Percentiles rank a stretch among this genome's conserved stretches.
These are phyloP conservation scores for Cervus canadensis DNA, from an alignment of 2,113 vertebrate species.

Conservation along the genomic window DNA sequence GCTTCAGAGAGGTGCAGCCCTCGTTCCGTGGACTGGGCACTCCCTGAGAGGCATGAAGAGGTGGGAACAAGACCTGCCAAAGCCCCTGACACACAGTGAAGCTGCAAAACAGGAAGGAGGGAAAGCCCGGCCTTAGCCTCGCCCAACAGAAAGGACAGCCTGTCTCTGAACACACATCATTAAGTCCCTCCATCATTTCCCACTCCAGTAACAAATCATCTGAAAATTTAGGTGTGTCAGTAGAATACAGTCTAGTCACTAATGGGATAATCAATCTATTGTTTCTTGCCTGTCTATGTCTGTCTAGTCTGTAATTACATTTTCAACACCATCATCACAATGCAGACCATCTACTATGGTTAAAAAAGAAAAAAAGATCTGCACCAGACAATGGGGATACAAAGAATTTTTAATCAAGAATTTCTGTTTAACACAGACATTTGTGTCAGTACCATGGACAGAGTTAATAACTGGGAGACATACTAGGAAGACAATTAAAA, in stretches of 20 bases:
- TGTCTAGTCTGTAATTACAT: background rate
- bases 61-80: rapidly evolving
- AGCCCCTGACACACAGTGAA: rapidly evolving
- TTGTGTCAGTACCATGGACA: constrained; percentile 14
- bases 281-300: background rate
- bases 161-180: background rate
- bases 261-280: constrained; percentile 46
- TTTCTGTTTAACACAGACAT: background rate
- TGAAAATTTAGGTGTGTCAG: background rate
- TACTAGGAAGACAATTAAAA: background rate
- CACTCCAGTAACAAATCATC: background rate
- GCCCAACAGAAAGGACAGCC: background rate
- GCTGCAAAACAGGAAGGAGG: background rate
- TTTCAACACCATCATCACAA: background rate
- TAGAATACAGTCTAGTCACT: background rate
- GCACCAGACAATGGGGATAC: background rate
- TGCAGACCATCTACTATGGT: background rate
- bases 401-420: background rate
- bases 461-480: background rate
- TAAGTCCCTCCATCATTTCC: background rate
- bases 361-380: background rate
- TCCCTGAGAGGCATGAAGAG: background rate
- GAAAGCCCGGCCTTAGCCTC: background rate
- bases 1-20: background rate
- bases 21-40: background rate